Evolutionary conservation across 2,113 vertebrate genomes (phyloP), one percentile per base, ranked within the genome.

Genomic region (Psophia crepitans): DNA sequence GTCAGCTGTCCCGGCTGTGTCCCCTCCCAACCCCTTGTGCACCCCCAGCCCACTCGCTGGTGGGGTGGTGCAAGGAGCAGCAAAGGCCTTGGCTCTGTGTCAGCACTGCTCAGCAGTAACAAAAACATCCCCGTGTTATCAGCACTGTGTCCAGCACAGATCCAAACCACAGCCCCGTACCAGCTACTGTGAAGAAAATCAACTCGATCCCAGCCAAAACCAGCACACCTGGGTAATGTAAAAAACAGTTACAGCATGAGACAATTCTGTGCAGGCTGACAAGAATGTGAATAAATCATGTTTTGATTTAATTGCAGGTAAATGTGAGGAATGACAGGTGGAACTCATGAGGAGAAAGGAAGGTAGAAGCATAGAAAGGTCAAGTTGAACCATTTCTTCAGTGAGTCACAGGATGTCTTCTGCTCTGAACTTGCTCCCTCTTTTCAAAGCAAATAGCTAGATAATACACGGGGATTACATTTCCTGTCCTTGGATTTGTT

Each of bases 321-420:
- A 92, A 83, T n/a, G 12, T 0, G 4, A 84, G 63, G 32, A 81
- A 73, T 79, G 18, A 89, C 22, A 46, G 61, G 44, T 89, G 57
- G 53, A 87, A 82, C 15, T 63, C 69, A 61, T 70, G 54, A 56
- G 21, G 21, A 74, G 65, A 90, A 79, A 75, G 57, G 27, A 93
- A 88, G 33, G 64, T 15, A 80, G 57, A 77, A 46, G 35, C 33
- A 70, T 12, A 71, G 39, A 83, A 95, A 80, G 57, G 54, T 87
- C 84, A 89, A 26, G n/a, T 4, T 65, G 51, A 87, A 78, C 53
- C 11, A n/a, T 48, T 94, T 89, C 65, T 92, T 89, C 44, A 30
- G 20, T 91, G 77, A 93, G 70, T 92, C 74, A 95, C 35, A 77
- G 71, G 41, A 43, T 87, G n/a, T 79, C 73, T 96, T 96, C 75